These are phyloP conservation scores for cattle (Bos taurus) DNA, from an alignment of 2,113 vertebrate genomes.

Conservation along the genomic window ARS-UCD2.0 NC_037332.1:66928501-66929000, in stretches of 20 bases:
- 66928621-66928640: not conserved
- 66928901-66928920: not conserved
- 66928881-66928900: not conserved
- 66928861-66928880: not conserved
- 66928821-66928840: not conserved
- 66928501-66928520: not conserved
- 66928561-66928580: not conserved
- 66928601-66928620: not conserved
- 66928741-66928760: not conserved
- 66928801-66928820: not conserved
- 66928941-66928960: not conserved
- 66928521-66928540: not conserved
- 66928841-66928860: not conserved
- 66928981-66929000: not conserved
- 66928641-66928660: not conserved
- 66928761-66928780: not conserved
- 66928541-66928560: constrained; percentile 17
- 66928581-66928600: not conserved
- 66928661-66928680: not conserved
- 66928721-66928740: constrained; percentile 75
- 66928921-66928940: not conserved
- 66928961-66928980: not conserved
- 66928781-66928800: not conserved
- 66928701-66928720: not conserved
- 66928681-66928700: not conserved